These are phyloP conservation scores for Carcina quercana DNA, from an alignment of 2,888 invertebrate genomes.

Conservation along the genomic window DNA sequence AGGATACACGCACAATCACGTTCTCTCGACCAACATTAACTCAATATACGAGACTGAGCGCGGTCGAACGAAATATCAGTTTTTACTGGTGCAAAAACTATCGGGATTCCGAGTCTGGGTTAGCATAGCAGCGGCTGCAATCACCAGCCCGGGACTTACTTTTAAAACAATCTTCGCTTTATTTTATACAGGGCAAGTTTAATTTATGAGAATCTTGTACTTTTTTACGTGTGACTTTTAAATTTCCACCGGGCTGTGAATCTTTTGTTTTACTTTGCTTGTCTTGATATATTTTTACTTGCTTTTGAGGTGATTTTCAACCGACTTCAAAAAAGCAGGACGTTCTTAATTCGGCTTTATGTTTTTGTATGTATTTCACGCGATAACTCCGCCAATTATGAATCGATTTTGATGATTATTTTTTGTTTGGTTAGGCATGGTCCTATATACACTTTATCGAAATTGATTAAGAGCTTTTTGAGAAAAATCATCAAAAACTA, in stretches of 20 bases:
- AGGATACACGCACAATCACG: slow-evolving; percentile 60
- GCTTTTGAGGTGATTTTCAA: too few species aligned
- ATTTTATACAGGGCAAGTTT: slow-evolving; percentile 65
- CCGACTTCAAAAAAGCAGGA: too few species aligned
- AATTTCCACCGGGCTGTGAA: slow-evolving; percentile 46
- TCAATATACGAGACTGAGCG: slow-evolving; percentile 64
- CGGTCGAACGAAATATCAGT: slow-evolving; percentile 67
- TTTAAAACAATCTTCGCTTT: slow-evolving; percentile 65
- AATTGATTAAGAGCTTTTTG: too few species aligned
- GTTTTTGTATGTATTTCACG: too few species aligned
- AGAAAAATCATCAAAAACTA: too few species aligned
- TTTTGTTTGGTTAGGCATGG: too few species aligned
- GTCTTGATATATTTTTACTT: too few species aligned
- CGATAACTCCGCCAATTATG: too few species aligned
- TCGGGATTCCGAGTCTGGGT: slow-evolving; percentile 65
- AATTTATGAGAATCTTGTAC: slow-evolving; percentile 52
- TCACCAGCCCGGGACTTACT: slow-evolving; percentile 58
- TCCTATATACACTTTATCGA: too few species aligned
- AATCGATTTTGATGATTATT: too few species aligned
- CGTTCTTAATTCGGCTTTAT: too few species aligned
- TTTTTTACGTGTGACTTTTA: slow-evolving; percentile 43
- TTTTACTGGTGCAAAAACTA: slow-evolving; percentile 71
- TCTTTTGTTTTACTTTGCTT: slow-evolving; percentile 68
- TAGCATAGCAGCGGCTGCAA: slow-evolving; percentile 57
- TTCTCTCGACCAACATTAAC: slow-evolving; percentile 67